Conservation (phyloP, 2,797 vertebrate species). For the Bucorvus abyssinicus region DNA sequence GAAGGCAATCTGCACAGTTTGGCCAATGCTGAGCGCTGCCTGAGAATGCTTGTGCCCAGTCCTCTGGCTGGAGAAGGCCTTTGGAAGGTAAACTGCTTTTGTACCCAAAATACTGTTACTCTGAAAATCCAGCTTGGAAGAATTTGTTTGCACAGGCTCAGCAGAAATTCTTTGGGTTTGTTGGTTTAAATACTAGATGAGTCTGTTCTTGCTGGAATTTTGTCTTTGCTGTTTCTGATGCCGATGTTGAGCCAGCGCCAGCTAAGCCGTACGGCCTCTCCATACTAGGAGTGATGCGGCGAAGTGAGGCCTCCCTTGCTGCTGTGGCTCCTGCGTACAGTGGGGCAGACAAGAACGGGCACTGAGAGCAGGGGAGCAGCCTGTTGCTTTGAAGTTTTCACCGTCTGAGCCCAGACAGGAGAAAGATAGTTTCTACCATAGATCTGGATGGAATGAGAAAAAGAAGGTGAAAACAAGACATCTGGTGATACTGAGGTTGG, state of each 20-base stretch:
- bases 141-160: not conserved
- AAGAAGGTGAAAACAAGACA: not conserved
- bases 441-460: not conserved
- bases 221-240: not conserved
- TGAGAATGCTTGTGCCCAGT: not conserved
- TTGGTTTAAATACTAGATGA: not conserved
- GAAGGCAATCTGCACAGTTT: accelerated
- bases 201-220: not conserved
- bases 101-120: not conserved
- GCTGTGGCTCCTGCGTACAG: not conserved
- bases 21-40: not conserved
- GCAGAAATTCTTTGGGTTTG: not conserved
- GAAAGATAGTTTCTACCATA: not conserved
- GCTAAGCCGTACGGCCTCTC: not conserved
- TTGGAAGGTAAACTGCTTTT: not conserved
- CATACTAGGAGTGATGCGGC: not conserved
- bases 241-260: not conserved
- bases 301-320: not conserved
- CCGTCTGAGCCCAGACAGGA: not conserved
- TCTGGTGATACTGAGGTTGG: not conserved
- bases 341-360: not conserved
- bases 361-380: not conserved
- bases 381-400: not conserved
- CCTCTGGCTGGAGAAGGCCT: not conserved
- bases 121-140: not conserved